These are phyloP conservation scores for Anthopleura xanthogrammica DNA, from an alignment of 92 coral and sea anemone species.

Conservation along the genomic window DNA sequence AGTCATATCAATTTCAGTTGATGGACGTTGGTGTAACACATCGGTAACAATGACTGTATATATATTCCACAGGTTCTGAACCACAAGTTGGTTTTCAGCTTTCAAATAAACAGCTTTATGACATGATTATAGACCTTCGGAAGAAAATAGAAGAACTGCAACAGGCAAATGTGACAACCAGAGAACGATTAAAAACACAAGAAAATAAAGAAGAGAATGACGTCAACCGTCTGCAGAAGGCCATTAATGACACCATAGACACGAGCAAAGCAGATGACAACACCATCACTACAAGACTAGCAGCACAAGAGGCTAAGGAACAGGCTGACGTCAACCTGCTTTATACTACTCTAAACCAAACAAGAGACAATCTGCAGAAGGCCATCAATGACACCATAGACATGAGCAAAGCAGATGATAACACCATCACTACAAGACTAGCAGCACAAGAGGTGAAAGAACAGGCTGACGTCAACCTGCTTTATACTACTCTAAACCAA, in stretches of 20 bases:
- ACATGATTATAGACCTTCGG: background rate
- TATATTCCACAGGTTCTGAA: background rate
- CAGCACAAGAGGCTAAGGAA: background rate
- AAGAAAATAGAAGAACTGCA: conserved; percentile 6
- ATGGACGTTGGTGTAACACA: too few relatives aligned
- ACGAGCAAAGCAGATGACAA: too few relatives aligned
- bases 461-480: background rate
- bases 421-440: background rate
- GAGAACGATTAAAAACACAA: background rate
- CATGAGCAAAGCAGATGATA: conserved; percentile 10
- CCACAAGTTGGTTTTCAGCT: conserved; percentile 30
- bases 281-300: background rate
- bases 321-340: background rate
- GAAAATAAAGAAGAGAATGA: background rate
- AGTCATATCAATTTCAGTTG: too few relatives aligned
- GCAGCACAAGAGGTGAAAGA: too few relatives aligned
- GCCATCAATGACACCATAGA: conserved; percentile 12
- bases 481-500: background rate
- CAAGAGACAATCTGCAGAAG: background rate
- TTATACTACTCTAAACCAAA: background rate
- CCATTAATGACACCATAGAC: too few relatives aligned
- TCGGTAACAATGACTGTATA: too few relatives aligned
- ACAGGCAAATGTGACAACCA: conserved; percentile 3
- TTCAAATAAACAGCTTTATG: conserved; percentile 21
- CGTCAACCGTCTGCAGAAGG: too few relatives aligned